Evolutionary conservation across 2,113 vertebrate species (phyloP), one percentile per base, ranked within the genome.

Genomic region (Pelodiscus sinensis): DNA sequence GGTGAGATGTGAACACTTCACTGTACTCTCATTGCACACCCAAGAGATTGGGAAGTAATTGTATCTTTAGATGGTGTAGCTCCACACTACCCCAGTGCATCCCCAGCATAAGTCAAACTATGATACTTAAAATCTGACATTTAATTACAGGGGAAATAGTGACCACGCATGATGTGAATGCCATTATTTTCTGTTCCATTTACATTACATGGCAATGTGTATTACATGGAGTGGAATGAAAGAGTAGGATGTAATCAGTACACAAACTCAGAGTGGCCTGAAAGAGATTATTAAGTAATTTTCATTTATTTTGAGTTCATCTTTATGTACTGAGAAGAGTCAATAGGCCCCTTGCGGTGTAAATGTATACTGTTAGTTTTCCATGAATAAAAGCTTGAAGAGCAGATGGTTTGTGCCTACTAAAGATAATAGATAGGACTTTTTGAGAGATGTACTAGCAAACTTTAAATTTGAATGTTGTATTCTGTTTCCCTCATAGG

Each of bases 131-230:
- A 77, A 21, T 75, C 6, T 54, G 55, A 10, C 73, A 38, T 5
- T 27, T 1, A n/a, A 18, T 51, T 79, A 51, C 2, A 1, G 29
- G 29, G 15, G 5, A 14, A 92, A 79, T 9, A 0, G 0, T 73
- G 8, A 62, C 29, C 62, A 27, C 27, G 12, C 71, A 55, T 65
- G 31, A 22, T 55, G 35, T 65, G 58, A 65, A 75, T 54, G 31
- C 19, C 54, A 80, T 13, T 60, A 1, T 80, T 75, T 73, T 77
- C 73, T 77, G 35, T 82, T 82, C 29, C 16, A 56, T 8, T 51
- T 87, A 82, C 3, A 29, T 4, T 29, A 44, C 9, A 55, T 27
- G 29, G 58, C 7, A 15, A 15, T n/a, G 84, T 89, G 22, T 85
- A 24, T 21, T 55, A 77, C 29, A 52, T 2, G 58, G 55, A 6